Conservation (phyloP, 2,888 invertebrate species). For the Timema cristinae region DNA sequence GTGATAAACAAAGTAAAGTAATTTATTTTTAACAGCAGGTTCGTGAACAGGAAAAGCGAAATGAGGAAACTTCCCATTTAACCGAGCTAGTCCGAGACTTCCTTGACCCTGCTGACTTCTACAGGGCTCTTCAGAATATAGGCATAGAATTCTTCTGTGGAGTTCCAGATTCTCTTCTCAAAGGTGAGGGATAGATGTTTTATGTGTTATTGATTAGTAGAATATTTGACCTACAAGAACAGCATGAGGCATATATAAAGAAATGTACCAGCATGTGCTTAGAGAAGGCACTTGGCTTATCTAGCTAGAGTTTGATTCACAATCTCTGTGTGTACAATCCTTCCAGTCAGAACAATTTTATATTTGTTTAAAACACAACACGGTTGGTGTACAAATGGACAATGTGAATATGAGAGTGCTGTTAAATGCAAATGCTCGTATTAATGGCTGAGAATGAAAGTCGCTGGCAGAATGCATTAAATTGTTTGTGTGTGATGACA, state of each 20-base stretch:
- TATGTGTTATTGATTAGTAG: neutral
- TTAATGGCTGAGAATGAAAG: no score
- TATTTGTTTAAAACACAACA: no score
- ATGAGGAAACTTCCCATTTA: slow-evolving; percentile 42
- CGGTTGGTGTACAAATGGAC: no score
- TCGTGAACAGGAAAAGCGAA: slow-evolving; percentile 38
- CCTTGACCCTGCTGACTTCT: slow-evolving; percentile 45
- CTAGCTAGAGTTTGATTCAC: neutral
- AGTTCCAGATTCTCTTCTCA: slow-evolving; percentile 47
- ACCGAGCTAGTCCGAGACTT: slow-evolving; percentile 45
- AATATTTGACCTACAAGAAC: no score
- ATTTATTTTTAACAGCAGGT: slow-evolving; percentile 36
- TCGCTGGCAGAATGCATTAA: no score
- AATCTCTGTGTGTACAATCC: no score
- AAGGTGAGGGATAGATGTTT: slow-evolving; percentile 39
- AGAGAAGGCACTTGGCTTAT: neutral
- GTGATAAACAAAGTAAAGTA: neutral
- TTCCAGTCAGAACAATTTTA: no score
- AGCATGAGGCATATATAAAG: neutral
- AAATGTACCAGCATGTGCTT: neutral
- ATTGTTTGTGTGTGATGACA: no score
- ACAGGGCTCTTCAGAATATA: slow-evolving; percentile 40
- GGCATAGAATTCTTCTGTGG: slow-evolving; percentile 47
- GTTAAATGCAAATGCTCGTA: no score
- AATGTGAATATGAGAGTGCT: no score